Conservation (phyloP, 2,888 invertebrate genomes). For the Notocelia uddmanniana region DNA sequence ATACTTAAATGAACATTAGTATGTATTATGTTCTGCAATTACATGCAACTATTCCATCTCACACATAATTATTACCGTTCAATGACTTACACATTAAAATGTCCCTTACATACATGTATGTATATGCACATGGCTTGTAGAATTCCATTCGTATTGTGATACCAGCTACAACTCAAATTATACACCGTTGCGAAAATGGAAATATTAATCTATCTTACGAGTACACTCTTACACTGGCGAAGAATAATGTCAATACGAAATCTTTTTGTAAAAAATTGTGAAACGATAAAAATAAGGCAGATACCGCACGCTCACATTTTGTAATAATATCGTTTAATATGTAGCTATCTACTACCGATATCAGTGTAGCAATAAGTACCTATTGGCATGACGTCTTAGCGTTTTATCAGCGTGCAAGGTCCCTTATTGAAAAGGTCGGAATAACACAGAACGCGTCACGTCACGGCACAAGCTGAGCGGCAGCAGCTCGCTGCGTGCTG, state of each 20-base stretch:
- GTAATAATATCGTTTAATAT: conserved; percentile 16
- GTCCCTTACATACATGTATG: no score
- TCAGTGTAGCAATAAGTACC: conserved; percentile 20
- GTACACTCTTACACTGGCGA: neutral
- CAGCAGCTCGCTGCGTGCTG: conserved; percentile 49
- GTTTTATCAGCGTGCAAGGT: conserved; percentile 32
- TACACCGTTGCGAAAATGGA: neutral
- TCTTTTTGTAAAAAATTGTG: conserved; percentile 4
- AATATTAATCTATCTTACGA: conserved; percentile 18
- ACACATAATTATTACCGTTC: no score
- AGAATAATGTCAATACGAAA: conserved; percentile 10
- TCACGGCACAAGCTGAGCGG: conserved; percentile 48
- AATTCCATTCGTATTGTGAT: no score
- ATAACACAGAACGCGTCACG: conserved; percentile 45
- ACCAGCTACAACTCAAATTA: no score
- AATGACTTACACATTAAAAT: no score
- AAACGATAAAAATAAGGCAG: conserved; percentile 1
- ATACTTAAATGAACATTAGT: conserved; percentile 62
- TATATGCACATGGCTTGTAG: no score
- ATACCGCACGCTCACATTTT: conserved; percentile 19
- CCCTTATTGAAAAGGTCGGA: conserved; percentile 33
- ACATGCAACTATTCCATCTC: no score
- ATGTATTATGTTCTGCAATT: no score
- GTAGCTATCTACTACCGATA: conserved; percentile 16
- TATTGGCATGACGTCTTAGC: conserved; percentile 30